Percentiles rank a stretch among this genome's conserved stretches.
Evolutionary conservation across 2,113 vertebrate genomes (phyloP).

Genomic region (Cygnus atratus): DNA sequence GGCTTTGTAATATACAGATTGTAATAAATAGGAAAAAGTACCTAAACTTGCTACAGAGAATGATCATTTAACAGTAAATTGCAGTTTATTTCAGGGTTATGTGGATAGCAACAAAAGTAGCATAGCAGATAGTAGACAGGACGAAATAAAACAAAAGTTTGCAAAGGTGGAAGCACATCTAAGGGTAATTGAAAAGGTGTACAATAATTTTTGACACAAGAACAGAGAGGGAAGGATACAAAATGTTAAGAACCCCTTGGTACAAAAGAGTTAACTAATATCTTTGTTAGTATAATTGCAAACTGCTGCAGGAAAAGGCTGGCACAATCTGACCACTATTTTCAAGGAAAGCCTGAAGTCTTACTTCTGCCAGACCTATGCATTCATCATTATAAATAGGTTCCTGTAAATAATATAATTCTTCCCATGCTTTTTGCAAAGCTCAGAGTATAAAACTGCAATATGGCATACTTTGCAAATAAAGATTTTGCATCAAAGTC

Average conservation of each 20-base stretch:
- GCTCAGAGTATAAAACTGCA: background rate
- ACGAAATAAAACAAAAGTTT: background rate
- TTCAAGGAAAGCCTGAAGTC: background rate
- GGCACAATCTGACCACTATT: background rate
- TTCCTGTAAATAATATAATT: constrained; percentile 23
- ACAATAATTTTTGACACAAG: background rate
- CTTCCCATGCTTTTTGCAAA: background rate
- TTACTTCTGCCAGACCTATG: background rate
- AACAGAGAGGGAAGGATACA: background rate
- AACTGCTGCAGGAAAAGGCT: background rate
- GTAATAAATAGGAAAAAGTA: background rate
- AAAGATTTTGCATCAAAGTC: background rate
- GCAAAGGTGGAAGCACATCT: background rate
- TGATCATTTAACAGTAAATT: background rate
- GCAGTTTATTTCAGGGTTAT: background rate
- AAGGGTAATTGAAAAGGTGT: background rate
- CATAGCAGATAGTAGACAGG: background rate
- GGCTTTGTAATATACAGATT: background rate
- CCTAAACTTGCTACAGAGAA: background rate
- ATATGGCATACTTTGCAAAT: background rate
- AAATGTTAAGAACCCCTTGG: background rate
- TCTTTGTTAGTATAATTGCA: background rate
- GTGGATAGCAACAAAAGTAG: background rate
- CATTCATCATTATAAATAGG: constrained; percentile 10
- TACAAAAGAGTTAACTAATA: background rate